Conservation (phyloP, 2,797 vertebrate species). For the Leptodactylus fallax region DNA sequence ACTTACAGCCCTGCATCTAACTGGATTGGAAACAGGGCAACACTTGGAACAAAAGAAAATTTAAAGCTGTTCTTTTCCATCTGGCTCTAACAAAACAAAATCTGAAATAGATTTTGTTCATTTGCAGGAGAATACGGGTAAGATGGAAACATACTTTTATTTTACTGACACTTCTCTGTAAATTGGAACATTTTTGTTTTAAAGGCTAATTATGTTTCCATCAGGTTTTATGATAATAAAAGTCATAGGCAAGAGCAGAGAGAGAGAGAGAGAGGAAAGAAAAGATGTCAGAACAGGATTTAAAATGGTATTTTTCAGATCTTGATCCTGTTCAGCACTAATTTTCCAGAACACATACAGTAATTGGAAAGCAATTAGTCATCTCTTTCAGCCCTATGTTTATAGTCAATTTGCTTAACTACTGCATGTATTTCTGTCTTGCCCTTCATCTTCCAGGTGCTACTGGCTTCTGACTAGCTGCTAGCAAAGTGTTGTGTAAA, state of each 20-base stretch:
- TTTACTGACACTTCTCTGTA: slow-evolving; percentile 29
- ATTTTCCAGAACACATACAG: slow-evolving; percentile 56
- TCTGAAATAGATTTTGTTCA: slow-evolving; percentile 18
- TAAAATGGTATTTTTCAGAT: slow-evolving; percentile 53
- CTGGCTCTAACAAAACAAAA: neutral
- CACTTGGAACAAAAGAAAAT: neutral
- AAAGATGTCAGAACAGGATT: slow-evolving; percentile 25
- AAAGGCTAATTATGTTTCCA: slow-evolving; percentile 50
- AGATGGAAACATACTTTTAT: slow-evolving; percentile 24
- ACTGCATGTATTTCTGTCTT: slow-evolving; percentile 47
- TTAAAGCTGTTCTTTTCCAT: neutral
- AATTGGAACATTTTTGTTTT: slow-evolving; percentile 33
- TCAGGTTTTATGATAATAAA: slow-evolving; percentile 24
- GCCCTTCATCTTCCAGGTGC: slow-evolving; percentile 50
- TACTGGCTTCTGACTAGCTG: slow-evolving; percentile 24
- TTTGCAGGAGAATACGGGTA: neutral
- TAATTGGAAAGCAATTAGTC: slow-evolving; percentile 65
- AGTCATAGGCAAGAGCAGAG: slow-evolving; percentile 20
- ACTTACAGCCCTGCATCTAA: neutral
- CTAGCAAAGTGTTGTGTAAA: neutral
- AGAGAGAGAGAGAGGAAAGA: neutral
- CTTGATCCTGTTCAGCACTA: slow-evolving; percentile 39
- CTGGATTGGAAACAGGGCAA: neutral
- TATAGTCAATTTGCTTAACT: slow-evolving; percentile 60
- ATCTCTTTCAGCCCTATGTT: slow-evolving; percentile 47